Evolutionary conservation across 2,113 vertebrate genomes (phyloP).

Genomic region (Pelecanus crispus): DNA sequence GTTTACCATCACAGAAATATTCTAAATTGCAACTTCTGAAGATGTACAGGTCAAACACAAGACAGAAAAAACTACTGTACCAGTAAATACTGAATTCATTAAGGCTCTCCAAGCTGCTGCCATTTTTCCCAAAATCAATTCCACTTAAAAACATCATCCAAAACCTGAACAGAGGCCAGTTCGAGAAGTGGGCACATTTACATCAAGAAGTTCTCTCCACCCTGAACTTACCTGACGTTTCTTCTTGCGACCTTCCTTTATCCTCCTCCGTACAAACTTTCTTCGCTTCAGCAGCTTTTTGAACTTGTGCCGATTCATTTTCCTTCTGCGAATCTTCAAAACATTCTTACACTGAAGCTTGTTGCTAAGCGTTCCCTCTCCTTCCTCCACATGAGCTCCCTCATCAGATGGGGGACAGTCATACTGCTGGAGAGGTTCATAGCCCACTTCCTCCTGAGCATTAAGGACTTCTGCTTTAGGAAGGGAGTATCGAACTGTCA

Average conservation of each 20-base stretch:
- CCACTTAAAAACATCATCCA: neutral
- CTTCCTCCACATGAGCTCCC: constrained; percentile 31
- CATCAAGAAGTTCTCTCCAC: fast-evolving
- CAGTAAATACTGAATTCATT: neutral
- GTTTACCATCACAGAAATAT: neutral
- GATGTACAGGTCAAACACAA: neutral
- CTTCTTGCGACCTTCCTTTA: constrained; percentile 75
- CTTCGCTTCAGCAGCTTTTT: constrained; percentile 86
- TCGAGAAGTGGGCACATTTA: fast-evolving
- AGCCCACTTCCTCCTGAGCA: neutral
- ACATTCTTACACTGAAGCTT: constrained; percentile 78
- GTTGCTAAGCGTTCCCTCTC: neutral
- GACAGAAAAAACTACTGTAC: neutral
- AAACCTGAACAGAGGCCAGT: fast-evolving
- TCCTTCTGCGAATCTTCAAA: constrained; percentile 87
- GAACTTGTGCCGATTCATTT: constrained; percentile 92
- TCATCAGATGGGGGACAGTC: constrained; percentile 21
- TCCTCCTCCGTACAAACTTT: constrained; percentile 77
- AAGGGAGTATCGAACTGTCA: constrained; percentile 79
- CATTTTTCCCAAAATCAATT: neutral
- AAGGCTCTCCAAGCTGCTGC: neutral
- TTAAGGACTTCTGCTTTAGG: constrained; percentile 61
- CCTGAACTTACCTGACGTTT: constrained; percentile 75
- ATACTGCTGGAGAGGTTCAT: neutral
- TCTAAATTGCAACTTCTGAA: neutral